Conservation (phyloP, 2,888 invertebrate species). For the Drosophila ustulata region DNA sequence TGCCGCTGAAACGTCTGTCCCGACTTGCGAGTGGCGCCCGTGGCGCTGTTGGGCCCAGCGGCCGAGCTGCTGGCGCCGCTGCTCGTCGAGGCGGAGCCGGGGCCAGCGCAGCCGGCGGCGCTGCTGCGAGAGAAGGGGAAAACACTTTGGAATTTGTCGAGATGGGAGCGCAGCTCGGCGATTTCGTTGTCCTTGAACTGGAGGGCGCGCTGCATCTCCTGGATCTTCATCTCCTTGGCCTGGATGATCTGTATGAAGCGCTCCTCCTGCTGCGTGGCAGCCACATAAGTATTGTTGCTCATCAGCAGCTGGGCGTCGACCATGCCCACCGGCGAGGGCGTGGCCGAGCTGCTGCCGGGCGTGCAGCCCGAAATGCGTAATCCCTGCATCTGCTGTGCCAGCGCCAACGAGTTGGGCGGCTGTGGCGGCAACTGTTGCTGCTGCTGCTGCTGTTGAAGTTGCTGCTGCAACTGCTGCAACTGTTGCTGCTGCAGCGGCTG, state of each 20-base stretch:
- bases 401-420: constrained; percentile 52
- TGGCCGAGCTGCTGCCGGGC: constrained; percentile 55
- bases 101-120: constrained; percentile 71
- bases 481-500: constrained; percentile 18
- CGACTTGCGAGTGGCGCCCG: constrained; percentile 80
- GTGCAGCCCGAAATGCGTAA: constrained; percentile 79
- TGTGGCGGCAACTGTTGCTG: constrained; percentile 49
- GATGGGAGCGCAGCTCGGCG: constrained; percentile 92
- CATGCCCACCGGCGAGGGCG: constrained; percentile 76
- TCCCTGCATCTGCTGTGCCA: constrained; percentile 84
- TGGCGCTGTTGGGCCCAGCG: constrained; percentile 58
- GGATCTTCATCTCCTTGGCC: constrained; percentile 90
- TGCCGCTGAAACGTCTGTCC: constrained; percentile 86
- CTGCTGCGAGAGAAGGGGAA: constrained; percentile 88
- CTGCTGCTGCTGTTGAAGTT: constrained; percentile 7
- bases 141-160: constrained; percentile 96
- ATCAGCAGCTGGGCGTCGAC: constrained; percentile 70
- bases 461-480: constrained; percentile 13
- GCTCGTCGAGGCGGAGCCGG: constrained; percentile 1
- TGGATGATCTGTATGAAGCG: constrained; percentile 87
- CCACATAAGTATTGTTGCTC: constrained; percentile 80
- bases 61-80: constrained; percentile 35
- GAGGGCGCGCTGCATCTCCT: constrained; percentile 90
- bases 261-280: constrained; percentile 87
- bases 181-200: constrained; percentile 92